phyloP scores from a whole-genome alignment of 2,888 invertebrate genomes.

The Apotomis betuletana region DNA sequence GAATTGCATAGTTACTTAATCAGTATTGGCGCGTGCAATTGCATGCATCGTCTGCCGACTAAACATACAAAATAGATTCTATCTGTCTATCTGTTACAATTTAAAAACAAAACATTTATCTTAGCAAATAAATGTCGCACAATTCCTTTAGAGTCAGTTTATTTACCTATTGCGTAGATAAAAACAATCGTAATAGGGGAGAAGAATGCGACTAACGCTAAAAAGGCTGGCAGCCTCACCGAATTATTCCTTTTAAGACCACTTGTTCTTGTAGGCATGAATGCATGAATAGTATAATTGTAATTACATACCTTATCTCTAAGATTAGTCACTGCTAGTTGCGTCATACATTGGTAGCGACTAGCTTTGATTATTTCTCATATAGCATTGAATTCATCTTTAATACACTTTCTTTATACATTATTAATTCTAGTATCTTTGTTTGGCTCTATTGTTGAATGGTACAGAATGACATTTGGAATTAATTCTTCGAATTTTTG shows the following conservation, averaged over 20 bases:
- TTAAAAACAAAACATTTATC: neutral
- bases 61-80: no score
- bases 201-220: neutral
- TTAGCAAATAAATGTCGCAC: neutral
- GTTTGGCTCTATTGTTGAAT: no score
- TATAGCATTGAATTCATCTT: neutral
- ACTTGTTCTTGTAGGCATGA: constrained; percentile 53
- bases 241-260: constrained; percentile 52
- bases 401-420: neutral
- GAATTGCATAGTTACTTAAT: no score
- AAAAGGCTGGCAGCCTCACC: constrained; percentile 6
- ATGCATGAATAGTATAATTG: constrained; percentile 71
- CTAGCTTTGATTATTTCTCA: neutral
- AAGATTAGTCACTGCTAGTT: constrained; percentile 74
- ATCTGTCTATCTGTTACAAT: no score
- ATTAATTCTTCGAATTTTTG: no score
- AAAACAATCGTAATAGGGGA: neutral
- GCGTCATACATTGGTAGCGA: constrained; percentile 59
- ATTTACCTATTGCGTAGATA: neutral
- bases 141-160: neutral
- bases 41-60: no score
- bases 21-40: no score
- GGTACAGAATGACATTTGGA: no score
- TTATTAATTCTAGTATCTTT: neutral
- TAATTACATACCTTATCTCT: constrained; percentile 78